Conservation (phyloP, 1,140 invertebrate genomes). For the Lucilia cuprina region DNA sequence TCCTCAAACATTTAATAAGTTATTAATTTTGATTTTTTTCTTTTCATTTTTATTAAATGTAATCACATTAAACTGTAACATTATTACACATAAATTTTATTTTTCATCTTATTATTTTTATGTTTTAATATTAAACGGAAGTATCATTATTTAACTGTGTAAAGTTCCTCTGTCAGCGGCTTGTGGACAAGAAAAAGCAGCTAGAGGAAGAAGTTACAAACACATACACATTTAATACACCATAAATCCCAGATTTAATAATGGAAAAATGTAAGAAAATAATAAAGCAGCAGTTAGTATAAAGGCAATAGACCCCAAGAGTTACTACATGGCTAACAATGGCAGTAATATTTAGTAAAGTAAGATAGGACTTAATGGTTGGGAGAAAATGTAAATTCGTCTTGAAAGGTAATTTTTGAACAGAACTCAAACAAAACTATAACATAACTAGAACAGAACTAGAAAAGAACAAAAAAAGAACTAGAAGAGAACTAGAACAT, state of each 20-base stretch:
- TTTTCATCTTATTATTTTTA: constrained; percentile 13
- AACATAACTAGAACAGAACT: too few relatives aligned
- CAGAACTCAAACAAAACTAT: too few relatives aligned
- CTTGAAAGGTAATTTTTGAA: neutral
- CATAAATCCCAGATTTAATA: constrained; percentile 29
- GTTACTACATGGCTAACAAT: neutral
- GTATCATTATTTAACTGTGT: constrained; percentile 10
- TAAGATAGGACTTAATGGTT: neutral
- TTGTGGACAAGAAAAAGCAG: neutral
- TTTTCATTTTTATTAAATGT: neutral
- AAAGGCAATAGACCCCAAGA: neutral
- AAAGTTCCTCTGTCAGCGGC: constrained; percentile 4
- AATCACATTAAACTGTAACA: neutral
- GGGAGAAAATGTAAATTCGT: neutral
- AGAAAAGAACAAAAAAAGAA: too few relatives aligned
- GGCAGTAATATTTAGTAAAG: neutral
- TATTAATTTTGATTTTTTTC: too few relatives aligned
- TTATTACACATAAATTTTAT: neutral
- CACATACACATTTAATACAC: neutral
- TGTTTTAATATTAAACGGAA: constrained; percentile 31
- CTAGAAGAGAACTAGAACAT: too few relatives aligned
- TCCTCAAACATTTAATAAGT: neutral
- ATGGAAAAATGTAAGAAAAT: neutral
- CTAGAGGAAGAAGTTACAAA: neutral
- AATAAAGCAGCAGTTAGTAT: neutral